A percentile compares a stretch with the other conserved stretches of the same genome.
Evolutionary conservation across 1,140 invertebrate genomes (phyloP).

Genomic region (Camponotus vicinus): DNA sequence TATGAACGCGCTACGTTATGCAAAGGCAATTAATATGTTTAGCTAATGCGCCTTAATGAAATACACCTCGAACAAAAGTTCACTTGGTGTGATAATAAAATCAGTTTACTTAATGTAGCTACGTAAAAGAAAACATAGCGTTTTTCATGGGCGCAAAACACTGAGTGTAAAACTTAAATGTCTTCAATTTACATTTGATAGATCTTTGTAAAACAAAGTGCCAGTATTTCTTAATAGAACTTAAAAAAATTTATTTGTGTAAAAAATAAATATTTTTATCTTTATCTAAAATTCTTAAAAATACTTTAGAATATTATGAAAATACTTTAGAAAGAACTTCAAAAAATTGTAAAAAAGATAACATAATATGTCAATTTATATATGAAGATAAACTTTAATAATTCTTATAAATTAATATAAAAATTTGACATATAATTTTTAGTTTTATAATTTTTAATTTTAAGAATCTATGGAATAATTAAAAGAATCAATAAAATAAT

Average conservation of each 20-base stretch:
- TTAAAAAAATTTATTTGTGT: background rate
- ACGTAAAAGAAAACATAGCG: slow-evolving; percentile 25
- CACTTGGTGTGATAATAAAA: slow-evolving; percentile 22
- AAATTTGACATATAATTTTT: background rate
- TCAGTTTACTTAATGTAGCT: slow-evolving; percentile 54
- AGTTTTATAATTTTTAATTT: background rate
- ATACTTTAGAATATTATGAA: background rate
- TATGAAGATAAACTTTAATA: background rate
- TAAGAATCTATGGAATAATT: background rate
- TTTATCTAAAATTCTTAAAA: background rate
- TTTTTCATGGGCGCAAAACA: slow-evolving; percentile 29
- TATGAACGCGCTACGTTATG: slow-evolving; percentile 40
- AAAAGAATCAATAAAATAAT: background rate
- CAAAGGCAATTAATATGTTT: slow-evolving; percentile 45
- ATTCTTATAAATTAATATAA: background rate
- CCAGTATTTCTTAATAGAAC: background rate
- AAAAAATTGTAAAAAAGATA: background rate
- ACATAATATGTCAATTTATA: background rate
- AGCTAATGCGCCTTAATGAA: background rate
- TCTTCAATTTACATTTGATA: background rate
- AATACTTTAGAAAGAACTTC: background rate
- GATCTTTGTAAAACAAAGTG: background rate
- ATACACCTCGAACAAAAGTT: slow-evolving; percentile 16
- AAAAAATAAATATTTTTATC: slow-evolving; percentile 7
- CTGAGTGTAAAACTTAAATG: slow-evolving; percentile 71